Evolutionary conservation across 2,888 invertebrate genomes (phyloP), one percentile per base, ranked within the genome.

Genomic region (Spodoptera picta): DNA sequence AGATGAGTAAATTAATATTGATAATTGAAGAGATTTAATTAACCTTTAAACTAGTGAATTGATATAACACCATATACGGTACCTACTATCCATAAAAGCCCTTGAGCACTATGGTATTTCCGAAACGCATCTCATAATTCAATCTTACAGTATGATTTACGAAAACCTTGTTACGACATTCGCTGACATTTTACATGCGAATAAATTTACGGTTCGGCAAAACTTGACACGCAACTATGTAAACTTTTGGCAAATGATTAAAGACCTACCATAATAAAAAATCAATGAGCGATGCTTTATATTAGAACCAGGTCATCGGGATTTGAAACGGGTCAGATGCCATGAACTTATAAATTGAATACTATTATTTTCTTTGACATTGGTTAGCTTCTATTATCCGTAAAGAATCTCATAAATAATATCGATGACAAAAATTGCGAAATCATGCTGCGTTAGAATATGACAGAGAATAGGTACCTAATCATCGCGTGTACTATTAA

Each of bases 331-430:
- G 77, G 80, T 84, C 81, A 81, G 60, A 62, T 62, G 58, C 58
- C 69, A 49, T 69, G 78, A 84, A 78, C 78, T 81, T 66, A 76
- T 67, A 56, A 82, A 85, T 59, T 73, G 78, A 82, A 83, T 80
- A 73, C 73, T 80, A 83, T 86, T 85, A 83, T 85, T 82, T 71
- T 76, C 72, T 70, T 49, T 67, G 65, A 73, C 77, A 77, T 81
- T 82, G 75, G 27, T 72, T 60, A 47, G n/a, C n/a, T 49, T 2
- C 27, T 31, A 60, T 48, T 53, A 69, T 62, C 31, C 14, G 3
- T 6, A 50, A 27, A 69, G 45, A 52, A n/a, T 24, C 10, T 23
- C n/a, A 36, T 3, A 43, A 10, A 24, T 19, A 45, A 56, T 42
- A 31, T 14, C n/a, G 62, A 46, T 49, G 48, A 50, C n/a, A 42